Evolutionary conservation across 2,797 vertebrate species (phyloP).

Genomic region (Malurus leucopterus): DNA sequence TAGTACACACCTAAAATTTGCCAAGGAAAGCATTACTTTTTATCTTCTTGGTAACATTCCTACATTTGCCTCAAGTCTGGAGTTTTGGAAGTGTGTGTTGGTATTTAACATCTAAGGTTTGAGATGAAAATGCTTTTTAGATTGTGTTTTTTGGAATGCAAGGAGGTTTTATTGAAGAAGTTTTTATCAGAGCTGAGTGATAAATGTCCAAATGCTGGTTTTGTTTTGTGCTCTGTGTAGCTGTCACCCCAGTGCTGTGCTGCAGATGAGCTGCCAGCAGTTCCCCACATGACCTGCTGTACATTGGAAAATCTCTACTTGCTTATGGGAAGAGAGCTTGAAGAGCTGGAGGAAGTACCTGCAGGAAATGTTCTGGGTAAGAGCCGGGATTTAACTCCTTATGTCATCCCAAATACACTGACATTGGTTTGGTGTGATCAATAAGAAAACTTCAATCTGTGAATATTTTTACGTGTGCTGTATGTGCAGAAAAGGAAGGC

Average conservation of each 20-base stretch:
- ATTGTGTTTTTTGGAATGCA: not conserved
- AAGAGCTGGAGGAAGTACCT: slow-evolving; percentile 88
- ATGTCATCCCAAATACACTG: not conserved
- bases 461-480: not conserved
- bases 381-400: not conserved
- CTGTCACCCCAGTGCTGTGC: slow-evolving; percentile 74
- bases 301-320: slow-evolving; percentile 85
- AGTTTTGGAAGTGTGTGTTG: not conserved
- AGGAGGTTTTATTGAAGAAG: not conserved
- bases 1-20: not conserved
- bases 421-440: not conserved
- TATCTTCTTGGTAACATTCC: not conserved
- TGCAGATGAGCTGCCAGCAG: slow-evolving; percentile 52
- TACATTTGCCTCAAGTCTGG: not conserved
- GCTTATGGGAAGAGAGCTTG: slow-evolving; percentile 92
- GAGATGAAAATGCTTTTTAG: not conserved
- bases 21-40: not conserved
- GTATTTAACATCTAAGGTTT: not conserved
- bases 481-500: not conserved
- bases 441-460: not conserved
- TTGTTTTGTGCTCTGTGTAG: slow-evolving; percentile 62
- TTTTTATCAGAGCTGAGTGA: not conserved
- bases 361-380: slow-evolving; percentile 91
- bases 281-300: slow-evolving; percentile 85
- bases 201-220: not conserved